Evolutionary conservation across 2,888 invertebrate species (phyloP).

Genomic region (Lasioglossum vierecki): DNA sequence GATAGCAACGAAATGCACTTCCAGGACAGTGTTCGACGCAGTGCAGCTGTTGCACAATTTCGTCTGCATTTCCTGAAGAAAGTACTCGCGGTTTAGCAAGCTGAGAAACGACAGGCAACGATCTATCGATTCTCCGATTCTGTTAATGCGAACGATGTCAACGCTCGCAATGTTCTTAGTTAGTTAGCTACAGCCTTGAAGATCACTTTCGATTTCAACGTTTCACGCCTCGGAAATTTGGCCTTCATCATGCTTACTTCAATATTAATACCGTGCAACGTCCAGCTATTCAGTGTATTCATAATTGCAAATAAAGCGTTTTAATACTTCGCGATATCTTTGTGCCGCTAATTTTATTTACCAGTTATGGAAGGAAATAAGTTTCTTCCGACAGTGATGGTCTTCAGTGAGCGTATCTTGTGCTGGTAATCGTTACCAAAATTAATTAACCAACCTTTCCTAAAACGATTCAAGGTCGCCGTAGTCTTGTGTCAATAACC

Average conservation of each 20-base stretch:
- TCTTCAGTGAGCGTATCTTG: neutral
- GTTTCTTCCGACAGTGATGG: neutral
- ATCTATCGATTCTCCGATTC: slow-evolving; percentile 14
- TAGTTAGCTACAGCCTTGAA: neutral
- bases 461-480: slow-evolving; percentile 34
- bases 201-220: slow-evolving; percentile 3
- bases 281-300: neutral
- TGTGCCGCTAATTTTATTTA: neutral
- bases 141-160: neutral
- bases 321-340: neutral
- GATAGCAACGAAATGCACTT: neutral
- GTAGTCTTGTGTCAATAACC: slow-evolving; percentile 20
- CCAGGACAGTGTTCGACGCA: neutral
- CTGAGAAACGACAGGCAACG: neutral
- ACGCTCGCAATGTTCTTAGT: neutral
- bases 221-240: neutral
- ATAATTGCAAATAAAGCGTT: neutral
- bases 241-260: neutral
- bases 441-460: slow-evolving; percentile 14
- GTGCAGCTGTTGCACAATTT: slow-evolving; percentile 39
- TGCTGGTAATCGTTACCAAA: neutral
- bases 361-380: neutral
- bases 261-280: neutral
- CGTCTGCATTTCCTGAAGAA: slow-evolving; percentile 45
- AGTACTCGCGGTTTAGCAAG: slow-evolving; percentile 25